These are phyloP conservation scores for Erebia epiphron DNA, from an alignment of 2,888 invertebrate species.

Conservation along the genomic window DNA sequence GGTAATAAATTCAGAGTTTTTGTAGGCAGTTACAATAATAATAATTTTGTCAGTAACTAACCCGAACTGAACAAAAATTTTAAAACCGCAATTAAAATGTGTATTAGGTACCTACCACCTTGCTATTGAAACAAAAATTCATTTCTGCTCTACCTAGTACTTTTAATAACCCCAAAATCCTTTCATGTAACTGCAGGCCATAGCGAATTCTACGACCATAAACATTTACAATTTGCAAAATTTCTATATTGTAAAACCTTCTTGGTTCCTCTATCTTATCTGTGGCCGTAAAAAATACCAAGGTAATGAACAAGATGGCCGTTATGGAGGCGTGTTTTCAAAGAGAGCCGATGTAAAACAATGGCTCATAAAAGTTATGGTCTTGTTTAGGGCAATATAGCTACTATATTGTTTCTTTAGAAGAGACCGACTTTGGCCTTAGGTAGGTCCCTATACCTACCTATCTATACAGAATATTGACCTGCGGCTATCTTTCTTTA, in stretches of 20 bases:
- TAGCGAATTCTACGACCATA: conserved; percentile 39
- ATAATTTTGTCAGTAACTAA: no score
- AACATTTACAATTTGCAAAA: conserved; percentile 41
- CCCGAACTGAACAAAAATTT: background rate
- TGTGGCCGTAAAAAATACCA: conserved; percentile 32
- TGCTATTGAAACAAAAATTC: conserved; percentile 11
- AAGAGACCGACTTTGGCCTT: conserved; percentile 23
- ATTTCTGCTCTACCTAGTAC: background rate
- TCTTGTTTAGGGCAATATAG: conserved; percentile 39
- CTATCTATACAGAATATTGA: conserved; percentile 22
- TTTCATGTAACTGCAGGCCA: conserved; percentile 34
- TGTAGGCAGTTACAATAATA: no score
- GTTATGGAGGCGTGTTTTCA: conserved; percentile 34
- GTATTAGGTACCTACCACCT: background rate
- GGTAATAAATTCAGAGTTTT: no score
- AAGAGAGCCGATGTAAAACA: conserved; percentile 44
- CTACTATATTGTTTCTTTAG: conserved; percentile 41
- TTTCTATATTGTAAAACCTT: conserved; percentile 36
- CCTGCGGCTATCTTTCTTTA: background rate
- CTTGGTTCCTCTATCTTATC: conserved; percentile 34
- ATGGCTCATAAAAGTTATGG: conserved; percentile 41
- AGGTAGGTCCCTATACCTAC: background rate
- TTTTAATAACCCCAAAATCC: conserved; percentile 26
- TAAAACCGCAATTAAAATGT: conserved; percentile 5
- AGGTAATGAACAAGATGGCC: conserved; percentile 34